These are phyloP conservation scores for Meriones psammophilus DNA, from an alignment of 2,797 vertebrate species.

Conservation along the genomic window DNA sequence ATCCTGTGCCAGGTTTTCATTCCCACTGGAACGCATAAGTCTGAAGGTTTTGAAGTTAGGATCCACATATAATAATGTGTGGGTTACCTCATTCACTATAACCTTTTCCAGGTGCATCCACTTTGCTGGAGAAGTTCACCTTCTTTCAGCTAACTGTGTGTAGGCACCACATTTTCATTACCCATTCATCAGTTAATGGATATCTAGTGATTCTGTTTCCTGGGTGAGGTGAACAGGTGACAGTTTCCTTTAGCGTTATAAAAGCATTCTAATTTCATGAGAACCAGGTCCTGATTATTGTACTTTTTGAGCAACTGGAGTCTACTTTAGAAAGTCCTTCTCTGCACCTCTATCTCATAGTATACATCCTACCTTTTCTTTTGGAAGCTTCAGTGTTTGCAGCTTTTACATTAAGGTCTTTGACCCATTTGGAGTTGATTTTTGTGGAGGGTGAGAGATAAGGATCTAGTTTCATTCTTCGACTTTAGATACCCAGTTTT, in stretches of 20 bases:
- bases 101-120: background rate
- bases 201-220: background rate
- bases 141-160: background rate
- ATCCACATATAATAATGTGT: background rate
- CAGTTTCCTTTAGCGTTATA: background rate
- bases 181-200: background rate
- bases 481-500: background rate
- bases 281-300: background rate
- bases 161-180: background rate
- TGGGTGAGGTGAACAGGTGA: background rate
- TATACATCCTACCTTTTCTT: background rate
- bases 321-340: background rate
- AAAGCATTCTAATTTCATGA: background rate
- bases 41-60: background rate
- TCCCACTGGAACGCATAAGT: background rate
- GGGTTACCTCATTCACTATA: background rate
- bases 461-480: background rate
- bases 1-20: background rate
- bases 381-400: background rate
- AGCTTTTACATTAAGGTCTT: background rate
- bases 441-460: background rate
- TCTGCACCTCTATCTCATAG: background rate
- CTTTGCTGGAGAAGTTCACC: background rate
- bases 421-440: background rate
- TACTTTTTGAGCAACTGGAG: background rate